Evolutionary conservation across 2,797 vertebrate genomes (phyloP), one percentile per base, ranked within the genome.

Genomic region (Thunnus albacares): DNA sequence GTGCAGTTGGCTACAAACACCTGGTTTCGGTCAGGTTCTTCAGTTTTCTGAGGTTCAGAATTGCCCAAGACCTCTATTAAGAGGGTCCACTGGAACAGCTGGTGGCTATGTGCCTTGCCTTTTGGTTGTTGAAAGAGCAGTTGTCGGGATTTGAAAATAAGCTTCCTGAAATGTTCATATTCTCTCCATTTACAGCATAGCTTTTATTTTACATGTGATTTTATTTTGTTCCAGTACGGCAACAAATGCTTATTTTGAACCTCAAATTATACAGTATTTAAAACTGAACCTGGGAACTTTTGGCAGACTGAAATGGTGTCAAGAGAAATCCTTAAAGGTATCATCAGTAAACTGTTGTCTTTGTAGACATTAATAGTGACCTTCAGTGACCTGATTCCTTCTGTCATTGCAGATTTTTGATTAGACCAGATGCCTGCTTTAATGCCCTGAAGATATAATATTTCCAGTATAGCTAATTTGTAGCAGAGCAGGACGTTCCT

Each of bases 11-110:
- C 68, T 66, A 66, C 49, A 49, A n/a, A 53, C 18, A 60, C 33
- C 45, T 45, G 35, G 17, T 43, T 30, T 52, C 5, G 28, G 11
- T 59, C 1, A 6, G 26, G 28, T 24, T 12, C 1, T 7, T n/a
- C 22, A 22, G 51, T 30, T 68, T 35, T 33, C 22, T 62, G 13
- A 20, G 24, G 71, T 62, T 49, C 14, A 60, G 33, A 22, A 62
- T 13, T 11, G 30, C n/a, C 52, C 10, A 14, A 64, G 41, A 66
- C 20, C 12, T 62, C 33, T n/a, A 45, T 26, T 52, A 33, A 47
- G 24, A 71, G 41, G 38, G 30, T 56, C 26, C 28, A 13, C 33
- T 51, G 66, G 26, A 62, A 43, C 49, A 62, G 56, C 53, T 51
- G 49, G 11, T 51, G 13, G 43, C 5, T 11, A 35, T 38, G 38